phyloP scores from a whole-genome alignment of 2,797 vertebrate species.

The Acanthurus lineatus region DNA sequence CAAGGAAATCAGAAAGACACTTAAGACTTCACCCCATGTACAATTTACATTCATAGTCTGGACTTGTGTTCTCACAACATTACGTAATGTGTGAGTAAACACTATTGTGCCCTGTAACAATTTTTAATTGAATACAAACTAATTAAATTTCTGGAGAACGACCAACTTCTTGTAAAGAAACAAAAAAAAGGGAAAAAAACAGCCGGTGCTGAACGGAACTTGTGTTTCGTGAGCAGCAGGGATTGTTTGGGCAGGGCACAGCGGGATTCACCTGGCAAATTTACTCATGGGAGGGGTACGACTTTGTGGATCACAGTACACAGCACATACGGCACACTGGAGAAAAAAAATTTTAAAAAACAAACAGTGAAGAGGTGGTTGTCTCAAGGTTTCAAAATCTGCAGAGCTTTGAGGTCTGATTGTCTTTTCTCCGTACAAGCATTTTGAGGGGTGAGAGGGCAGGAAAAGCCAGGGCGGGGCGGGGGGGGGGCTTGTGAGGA shows the following conservation, averaged over 20 bases:
- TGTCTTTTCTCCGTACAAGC: conserved; percentile 74
- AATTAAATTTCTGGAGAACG: conserved; percentile 47
- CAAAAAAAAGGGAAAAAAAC: conserved; percentile 35
- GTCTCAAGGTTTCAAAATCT: conserved; percentile 49
- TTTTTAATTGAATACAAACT: conserved; percentile 56
- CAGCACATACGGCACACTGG: conserved; percentile 50
- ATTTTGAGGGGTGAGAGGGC: conserved; percentile 11
- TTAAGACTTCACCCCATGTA: conserved; percentile 60
- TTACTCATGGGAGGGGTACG: conserved; percentile 20
- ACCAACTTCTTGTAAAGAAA: conserved; percentile 11
- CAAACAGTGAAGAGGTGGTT: not conserved
- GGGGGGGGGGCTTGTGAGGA: not conserved
- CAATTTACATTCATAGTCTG: conserved; percentile 84
- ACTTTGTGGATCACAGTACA: conserved; percentile 49
- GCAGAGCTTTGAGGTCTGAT: conserved; percentile 75
- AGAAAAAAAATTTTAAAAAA: not conserved
- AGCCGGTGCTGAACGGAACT: conserved; percentile 1
- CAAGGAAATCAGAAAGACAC: conserved; percentile 49
- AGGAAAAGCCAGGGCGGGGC: conserved; percentile 1
- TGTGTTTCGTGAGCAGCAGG: conserved; percentile 26
- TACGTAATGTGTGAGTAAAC: conserved; percentile 41
- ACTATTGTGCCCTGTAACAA: conserved; percentile 64
- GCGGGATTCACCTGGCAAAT: conserved; percentile 38
- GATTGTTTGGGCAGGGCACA: conserved; percentile 38
- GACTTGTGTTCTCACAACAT: conserved; percentile 62